Base-by-base conservation (phyloP, 2,888 invertebrate genomes). In the Drosophila ustulata region DNA sequence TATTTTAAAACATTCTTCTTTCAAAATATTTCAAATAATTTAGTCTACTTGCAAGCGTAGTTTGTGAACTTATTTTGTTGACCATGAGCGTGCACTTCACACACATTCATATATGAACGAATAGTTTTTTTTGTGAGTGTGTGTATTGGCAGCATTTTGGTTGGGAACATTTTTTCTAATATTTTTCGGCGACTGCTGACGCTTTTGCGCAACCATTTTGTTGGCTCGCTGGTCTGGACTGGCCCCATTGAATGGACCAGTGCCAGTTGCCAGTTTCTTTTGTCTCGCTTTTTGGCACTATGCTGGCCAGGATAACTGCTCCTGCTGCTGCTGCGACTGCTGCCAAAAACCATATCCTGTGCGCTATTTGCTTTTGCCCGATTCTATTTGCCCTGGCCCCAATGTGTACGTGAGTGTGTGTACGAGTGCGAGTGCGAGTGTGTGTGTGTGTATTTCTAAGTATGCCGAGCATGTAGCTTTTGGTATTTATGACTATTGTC, bases 401-500 rank as follows among this genome's bases (percentile, higher is more conserved):
- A 59, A 37, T 55, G 32, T 53, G 58, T 55, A 59, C 66, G 63
- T 62, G 51, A 47, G 52, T 61, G 52, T 59, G 58, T 5, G 18
- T 6, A 1, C 7, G 39, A 18, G 55, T 62, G 49, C 18, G 52
- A 45, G 51, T 59, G 58, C 9, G 18, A 3, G 37, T 26, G 52
- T 67, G 67, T 77, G 67, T 77, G 77, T 78, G 80, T 70, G 68
- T 86, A 78, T 81, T 87, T 88, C 90, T 88, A 91, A 90, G 89
- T 90, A 91, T 91, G 89, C 91, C 83, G 91, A 85, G 88, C 91
- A 91, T 91, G 91, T 91, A 91, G 90, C 91, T 91, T 90, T 91
- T 91, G 91, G 91, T 91, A 91, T 91, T 91, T 91, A 91, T 91
- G 91, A 91, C 92, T 91, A 89, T 91, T 91, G 90, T 91, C 91